Evolutionary conservation across 2,113 vertebrate genomes (phyloP).

Genomic region (Gorsachius goisagi): DNA sequence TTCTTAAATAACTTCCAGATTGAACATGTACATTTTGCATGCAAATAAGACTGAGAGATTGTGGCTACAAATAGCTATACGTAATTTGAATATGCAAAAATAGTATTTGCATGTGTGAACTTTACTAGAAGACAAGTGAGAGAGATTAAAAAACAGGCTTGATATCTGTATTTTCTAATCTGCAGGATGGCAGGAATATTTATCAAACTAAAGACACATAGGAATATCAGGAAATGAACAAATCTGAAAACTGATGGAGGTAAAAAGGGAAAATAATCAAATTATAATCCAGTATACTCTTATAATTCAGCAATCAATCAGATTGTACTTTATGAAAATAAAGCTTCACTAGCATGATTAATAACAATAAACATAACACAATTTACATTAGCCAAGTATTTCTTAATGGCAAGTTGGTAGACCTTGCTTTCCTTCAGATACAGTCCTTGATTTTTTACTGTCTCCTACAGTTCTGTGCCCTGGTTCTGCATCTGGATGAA

Average conservation of each 20-base stretch:
- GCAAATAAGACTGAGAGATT: not conserved
- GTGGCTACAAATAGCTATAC: not conserved
- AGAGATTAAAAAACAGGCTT: not conserved
- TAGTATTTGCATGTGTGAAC: conserved; percentile 5
- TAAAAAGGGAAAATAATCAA: not conserved
- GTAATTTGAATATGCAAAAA: conserved; percentile 51
- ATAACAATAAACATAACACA: not conserved
- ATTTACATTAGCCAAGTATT: conserved; percentile 50
- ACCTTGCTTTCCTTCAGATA: not conserved
- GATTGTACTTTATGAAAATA: not conserved
- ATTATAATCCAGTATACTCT: not conserved
- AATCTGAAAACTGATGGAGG: not conserved
- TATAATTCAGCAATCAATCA: not conserved
- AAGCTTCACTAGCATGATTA: not conserved
- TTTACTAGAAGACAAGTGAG: not conserved
- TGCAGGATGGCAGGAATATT: not conserved
- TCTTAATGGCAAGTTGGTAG: conserved; percentile 46
- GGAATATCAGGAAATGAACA: not conserved
- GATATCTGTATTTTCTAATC: not conserved
- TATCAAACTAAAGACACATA: not conserved
- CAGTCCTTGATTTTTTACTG: conserved; percentile 42
- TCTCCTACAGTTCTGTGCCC: conserved; percentile 23
- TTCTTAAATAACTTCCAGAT: not conserved
- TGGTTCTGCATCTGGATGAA: conserved; percentile 48
- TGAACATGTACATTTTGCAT: not conserved